A percentile compares a stretch with the other conserved stretches of the same genome.
Evolutionary conservation across 2,113 vertebrate species (phyloP).

Genomic region (Tragulus kanchil): DNA sequence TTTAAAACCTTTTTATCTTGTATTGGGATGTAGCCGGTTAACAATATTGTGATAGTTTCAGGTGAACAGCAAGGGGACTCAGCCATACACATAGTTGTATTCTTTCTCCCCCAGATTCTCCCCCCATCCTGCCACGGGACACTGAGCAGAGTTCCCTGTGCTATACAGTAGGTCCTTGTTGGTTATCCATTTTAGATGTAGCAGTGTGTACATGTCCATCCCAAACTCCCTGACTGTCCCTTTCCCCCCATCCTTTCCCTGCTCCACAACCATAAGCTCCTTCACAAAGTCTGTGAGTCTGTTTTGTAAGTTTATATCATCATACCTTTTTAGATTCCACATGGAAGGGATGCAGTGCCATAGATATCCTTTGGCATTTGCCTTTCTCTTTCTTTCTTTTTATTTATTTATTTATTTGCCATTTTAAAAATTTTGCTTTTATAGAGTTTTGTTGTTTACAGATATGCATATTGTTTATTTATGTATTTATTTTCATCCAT

Average conservation of each 20-base stretch:
- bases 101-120: neutral
- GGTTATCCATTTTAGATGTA: neutral
- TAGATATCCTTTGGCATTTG: neutral
- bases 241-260: neutral
- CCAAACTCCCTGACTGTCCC: neutral
- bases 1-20: neutral
- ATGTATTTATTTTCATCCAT: too few species aligned
- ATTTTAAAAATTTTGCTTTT: too few species aligned
- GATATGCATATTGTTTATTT: too few species aligned
- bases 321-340: neutral
- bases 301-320: neutral
- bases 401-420: too few species aligned
- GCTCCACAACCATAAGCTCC: neutral
- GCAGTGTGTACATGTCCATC: neutral
- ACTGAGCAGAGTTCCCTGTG: neutral
- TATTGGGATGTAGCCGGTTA: neutral
- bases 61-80: neutral
- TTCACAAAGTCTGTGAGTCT: neutral
- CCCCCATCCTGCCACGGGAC: neutral
- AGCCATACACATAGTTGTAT: neutral
- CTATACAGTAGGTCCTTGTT: neutral
- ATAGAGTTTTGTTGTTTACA: too few species aligned
- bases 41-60: neutral
- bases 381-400: too few species aligned
- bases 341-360: neutral